Conservation (phyloP, 2,888 invertebrate species). For the Chaetogeoica ovagalla region DNA sequence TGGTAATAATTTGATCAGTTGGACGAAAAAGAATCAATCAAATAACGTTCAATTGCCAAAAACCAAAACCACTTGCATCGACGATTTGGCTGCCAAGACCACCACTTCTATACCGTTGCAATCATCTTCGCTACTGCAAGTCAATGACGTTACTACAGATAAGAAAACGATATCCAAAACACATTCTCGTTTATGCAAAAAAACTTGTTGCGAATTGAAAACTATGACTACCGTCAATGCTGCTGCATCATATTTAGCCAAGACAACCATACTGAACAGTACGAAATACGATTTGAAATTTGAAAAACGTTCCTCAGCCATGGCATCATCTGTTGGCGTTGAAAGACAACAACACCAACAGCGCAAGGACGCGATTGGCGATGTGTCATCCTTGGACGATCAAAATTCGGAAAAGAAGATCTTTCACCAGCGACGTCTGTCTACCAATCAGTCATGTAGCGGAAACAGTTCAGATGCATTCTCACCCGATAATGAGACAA, state of each 20-base stretch:
- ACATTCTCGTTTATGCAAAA: constrained; percentile 3
- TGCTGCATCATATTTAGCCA: constrained; percentile 59
- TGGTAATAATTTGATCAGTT: constrained; percentile 16
- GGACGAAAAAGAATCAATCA: constrained; percentile 20
- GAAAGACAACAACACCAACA: constrained; percentile 20
- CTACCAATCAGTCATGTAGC: constrained; percentile 56
- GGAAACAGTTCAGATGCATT: constrained; percentile 62
- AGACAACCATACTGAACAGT: constrained; percentile 60
- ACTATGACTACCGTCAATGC: constrained; percentile 51
- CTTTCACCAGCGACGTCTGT: constrained; percentile 61
- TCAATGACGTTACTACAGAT: not conserved
- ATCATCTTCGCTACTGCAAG: not conserved
- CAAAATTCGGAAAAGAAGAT: constrained; percentile 55
- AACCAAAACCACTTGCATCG: not conserved
- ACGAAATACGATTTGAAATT: constrained; percentile 44
- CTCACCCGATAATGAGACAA: constrained; percentile 71
- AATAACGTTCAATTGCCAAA: not conserved
- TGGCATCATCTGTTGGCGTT: too few species aligned
- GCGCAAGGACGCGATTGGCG: constrained; percentile 10
- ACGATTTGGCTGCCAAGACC: not conserved
- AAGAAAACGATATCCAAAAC: not conserved
- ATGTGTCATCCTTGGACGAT: constrained; percentile 22
- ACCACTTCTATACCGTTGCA: too few species aligned
- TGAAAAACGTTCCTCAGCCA: constrained; percentile 20
- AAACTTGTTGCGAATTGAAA: constrained; percentile 16